Conservation (phyloP, 2,888 invertebrate species). For the Calliphora vomitoria region DNA sequence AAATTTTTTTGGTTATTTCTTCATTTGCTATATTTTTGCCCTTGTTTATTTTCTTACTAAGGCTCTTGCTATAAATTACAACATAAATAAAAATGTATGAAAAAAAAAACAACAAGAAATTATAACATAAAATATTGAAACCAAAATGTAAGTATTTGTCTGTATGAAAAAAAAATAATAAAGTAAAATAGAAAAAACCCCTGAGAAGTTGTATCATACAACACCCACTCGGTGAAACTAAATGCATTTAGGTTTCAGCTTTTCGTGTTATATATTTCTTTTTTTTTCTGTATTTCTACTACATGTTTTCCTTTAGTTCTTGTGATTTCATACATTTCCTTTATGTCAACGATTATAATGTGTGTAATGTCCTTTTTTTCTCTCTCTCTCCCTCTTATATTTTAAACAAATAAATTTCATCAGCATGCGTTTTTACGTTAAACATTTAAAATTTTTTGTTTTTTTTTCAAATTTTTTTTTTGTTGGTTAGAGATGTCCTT, state of each 20-base stretch:
- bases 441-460: constrained; percentile 48
- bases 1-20: no score
- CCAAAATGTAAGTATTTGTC: constrained; percentile 72
- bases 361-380: constrained; percentile 64
- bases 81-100: constrained; percentile 12
- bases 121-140: constrained; percentile 74
- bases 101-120: constrained; percentile 60
- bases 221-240: constrained; percentile 68
- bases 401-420: constrained; percentile 82
- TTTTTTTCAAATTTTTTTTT: constrained; percentile 48
- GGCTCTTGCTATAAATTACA: constrained; percentile 23
- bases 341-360: constrained; percentile 74
- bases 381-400: constrained; percentile 14
- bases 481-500: constrained; percentile 68
- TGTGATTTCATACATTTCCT: constrained; percentile 72
- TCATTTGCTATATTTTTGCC: no score
- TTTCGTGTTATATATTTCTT: constrained; percentile 26
- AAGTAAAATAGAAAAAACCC: constrained; percentile 28
- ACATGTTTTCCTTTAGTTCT: constrained; percentile 55
- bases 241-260: constrained; percentile 71
- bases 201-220: constrained; percentile 61
- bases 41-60: neutral
- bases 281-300: constrained; percentile 24
- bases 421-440: constrained; percentile 74
- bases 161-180: constrained; percentile 24